phyloP scores from a whole-genome alignment of 2,113 vertebrate species.

The Ahaetulla prasina region DNA sequence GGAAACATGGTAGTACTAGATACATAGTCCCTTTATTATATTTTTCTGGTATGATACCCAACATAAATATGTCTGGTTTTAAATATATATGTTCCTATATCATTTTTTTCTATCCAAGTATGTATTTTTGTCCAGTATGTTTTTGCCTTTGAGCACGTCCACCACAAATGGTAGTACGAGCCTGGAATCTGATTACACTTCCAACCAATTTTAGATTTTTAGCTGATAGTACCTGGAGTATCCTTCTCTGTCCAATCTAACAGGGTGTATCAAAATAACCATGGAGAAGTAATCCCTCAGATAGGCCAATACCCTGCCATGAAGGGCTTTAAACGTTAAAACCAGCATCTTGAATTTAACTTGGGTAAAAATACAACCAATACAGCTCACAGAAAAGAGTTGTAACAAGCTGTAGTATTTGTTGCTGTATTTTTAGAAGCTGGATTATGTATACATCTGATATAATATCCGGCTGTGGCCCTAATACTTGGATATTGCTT shows the following conservation, averaged over 20 bases:
- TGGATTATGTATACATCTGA: not conserved
- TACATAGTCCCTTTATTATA: too few relatives aligned
- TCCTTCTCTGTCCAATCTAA: not conserved
- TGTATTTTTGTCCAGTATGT: too few relatives aligned
- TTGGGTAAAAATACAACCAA: not conserved
- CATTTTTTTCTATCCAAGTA: too few relatives aligned
- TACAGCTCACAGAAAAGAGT: not conserved
- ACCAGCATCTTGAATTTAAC: not conserved
- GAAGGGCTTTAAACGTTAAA: not conserved
- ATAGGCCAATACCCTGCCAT: not conserved
- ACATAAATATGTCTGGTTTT: too few relatives aligned
- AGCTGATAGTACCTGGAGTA: not conserved
- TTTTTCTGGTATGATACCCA: too few relatives aligned
- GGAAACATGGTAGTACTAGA: too few relatives aligned
- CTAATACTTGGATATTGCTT: not conserved
- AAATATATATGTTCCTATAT: too few relatives aligned
- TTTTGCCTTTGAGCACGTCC: too few relatives aligned
- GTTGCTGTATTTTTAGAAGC: slow-evolving; percentile 15
- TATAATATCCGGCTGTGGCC: not conserved
- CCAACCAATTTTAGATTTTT: not conserved
- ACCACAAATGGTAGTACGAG: too few relatives aligned
- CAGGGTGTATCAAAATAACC: not conserved
- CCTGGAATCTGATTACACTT: too few relatives aligned
- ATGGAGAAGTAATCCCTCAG: not conserved
- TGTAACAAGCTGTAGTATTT: not conserved